Conservation (phyloP, 2,797 vertebrate species). For the Chelmon rostratus region DNA sequence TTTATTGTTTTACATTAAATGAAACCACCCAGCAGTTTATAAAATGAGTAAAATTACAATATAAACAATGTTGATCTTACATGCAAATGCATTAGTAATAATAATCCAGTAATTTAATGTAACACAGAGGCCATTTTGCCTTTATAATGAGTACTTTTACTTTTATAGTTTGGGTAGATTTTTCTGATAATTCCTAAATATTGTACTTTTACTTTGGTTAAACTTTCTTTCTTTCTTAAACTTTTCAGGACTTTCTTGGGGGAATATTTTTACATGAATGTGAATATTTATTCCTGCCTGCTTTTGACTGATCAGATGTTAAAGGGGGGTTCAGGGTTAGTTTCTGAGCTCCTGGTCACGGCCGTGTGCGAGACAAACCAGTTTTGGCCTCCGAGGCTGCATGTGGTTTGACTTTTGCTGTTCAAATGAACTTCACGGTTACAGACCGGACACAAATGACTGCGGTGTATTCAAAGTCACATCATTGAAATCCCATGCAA, state of each 20-base stretch:
- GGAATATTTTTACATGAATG: neutral
- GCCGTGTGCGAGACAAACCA: neutral
- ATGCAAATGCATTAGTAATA: neutral
- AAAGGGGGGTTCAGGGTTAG: neutral
- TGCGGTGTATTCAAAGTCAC: conserved; percentile 84
- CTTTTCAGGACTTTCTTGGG: neutral
- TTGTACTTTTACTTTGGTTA: neutral
- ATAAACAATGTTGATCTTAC: neutral
- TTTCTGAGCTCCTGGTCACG: neutral
- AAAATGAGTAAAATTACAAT: neutral
- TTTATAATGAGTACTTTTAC: neutral
- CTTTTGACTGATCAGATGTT: neutral
- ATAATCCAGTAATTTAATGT: neutral
- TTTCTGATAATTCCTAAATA: neutral
- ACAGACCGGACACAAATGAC: conserved; percentile 81
- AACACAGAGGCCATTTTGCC: neutral
- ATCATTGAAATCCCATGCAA: conserved; percentile 87
- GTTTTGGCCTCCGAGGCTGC: conserved; percentile 29
- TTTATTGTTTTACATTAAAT: neutral
- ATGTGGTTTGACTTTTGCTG: conserved; percentile 78
- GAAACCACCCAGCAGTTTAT: neutral
- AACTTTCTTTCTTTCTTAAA: no score
- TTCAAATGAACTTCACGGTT: conserved; percentile 84
- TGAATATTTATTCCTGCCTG: neutral
- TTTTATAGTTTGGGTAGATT: neutral